These are phyloP conservation scores for Clepsis dumicolana DNA, from an alignment of 2,888 invertebrate species.

Conservation along the genomic window DNA sequence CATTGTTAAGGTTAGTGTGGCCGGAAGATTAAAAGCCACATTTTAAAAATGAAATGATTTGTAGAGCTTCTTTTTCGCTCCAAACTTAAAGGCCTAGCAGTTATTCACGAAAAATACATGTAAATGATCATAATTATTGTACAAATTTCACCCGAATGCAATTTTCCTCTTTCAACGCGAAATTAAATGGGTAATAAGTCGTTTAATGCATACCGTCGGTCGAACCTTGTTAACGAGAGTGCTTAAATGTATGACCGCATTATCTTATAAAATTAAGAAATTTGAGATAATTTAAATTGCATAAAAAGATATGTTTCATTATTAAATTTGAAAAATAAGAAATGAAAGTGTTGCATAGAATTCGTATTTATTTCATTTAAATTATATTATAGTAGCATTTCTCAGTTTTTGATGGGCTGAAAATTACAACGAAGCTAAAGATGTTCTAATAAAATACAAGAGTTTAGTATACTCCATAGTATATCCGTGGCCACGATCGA, in stretches of 20 bases:
- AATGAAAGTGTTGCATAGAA: neutral
- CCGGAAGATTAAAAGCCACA: neutral
- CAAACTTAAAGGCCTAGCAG: too few relatives aligned
- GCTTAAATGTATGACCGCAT: neutral
- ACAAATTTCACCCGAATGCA: conserved; percentile 7
- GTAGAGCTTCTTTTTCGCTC: neutral
- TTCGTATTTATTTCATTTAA: too few relatives aligned
- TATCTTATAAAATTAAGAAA: neutral
- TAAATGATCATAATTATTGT: neutral
- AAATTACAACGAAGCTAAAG: too few relatives aligned
- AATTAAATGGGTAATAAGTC: neutral
- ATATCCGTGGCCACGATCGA: too few relatives aligned
- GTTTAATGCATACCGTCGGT: neutral
- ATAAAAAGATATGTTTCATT: neutral
- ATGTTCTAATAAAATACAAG: too few relatives aligned
- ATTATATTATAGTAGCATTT: too few relatives aligned
- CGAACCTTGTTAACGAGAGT: neutral
- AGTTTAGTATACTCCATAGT: too few relatives aligned
- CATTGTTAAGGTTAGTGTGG: too few relatives aligned
- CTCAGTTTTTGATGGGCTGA: too few relatives aligned
- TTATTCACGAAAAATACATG: neutral
- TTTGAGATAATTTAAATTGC: neutral
- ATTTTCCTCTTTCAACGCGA: neutral
- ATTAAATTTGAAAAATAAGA: neutral
- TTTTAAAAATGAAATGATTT: too few relatives aligned